Evolutionary conservation across 92 coral and sea anemone genomes (phyloP), one percentile per base, ranked within the genome.

Genomic region (Umimayanthus chanpuru): DNA sequence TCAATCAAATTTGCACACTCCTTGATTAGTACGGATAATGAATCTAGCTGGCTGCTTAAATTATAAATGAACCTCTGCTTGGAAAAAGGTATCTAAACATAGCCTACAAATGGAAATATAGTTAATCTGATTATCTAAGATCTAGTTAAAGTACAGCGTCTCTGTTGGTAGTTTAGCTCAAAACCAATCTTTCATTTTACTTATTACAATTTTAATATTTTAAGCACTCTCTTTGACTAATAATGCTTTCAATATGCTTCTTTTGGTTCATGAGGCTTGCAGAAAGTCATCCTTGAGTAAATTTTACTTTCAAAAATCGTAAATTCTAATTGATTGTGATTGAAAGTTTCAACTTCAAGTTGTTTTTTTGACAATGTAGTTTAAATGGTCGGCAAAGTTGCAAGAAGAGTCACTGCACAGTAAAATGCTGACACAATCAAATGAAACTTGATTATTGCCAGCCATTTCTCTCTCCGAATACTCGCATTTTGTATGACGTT

Each of bases 301-400:
- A 91, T 91, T 89, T 72, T 89, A 88, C 89, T 91, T 89, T 91
- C 93, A 91, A 85, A 91, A 85, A 88, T 73, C 89, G 81, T 78
- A 79, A 79, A 85, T 78, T 84, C 82, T 89, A 91, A 91, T 91
- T 91, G 81, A 75, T 39, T 18, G 75, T 89, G 91, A 91, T 91
- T 91, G 85, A 85, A 83, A 44, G 78, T 83, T 83, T 91, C 86
- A 74, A 41, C 85, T 85, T 73, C 75, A 85, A 73, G 93, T 76
- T 56, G 23, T 72, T 29, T 77, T 73, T 89, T 16, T 70, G 65
- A 56, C 82, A 70, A 61, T 56, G 55, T 50, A 72, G 58, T 50
- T 55, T 66, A 58, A 83, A 83, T 43, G 77, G 32, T 70, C 65
- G 77, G 65, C 16, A 82, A n/a, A 53, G 66, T 50, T 29, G 47